Conservation (phyloP, 2,797 vertebrate genomes). For the Pseudochirops corinnae region DNA sequence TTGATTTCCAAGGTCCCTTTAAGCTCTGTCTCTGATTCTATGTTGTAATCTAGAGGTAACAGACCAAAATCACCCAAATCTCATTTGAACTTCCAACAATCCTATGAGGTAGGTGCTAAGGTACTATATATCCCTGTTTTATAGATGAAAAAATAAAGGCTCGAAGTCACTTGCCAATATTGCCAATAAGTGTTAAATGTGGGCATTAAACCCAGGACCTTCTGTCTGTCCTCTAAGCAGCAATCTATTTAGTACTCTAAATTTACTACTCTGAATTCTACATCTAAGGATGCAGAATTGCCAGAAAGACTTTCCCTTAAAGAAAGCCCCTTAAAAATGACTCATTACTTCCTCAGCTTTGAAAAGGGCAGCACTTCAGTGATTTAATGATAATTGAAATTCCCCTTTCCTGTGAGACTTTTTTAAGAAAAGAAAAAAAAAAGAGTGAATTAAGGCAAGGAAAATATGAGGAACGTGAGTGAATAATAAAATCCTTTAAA, state of each 20-base stretch:
- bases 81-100: background rate
- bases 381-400: background rate
- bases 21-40: background rate
- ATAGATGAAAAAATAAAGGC: background rate
- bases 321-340: conserved; percentile 56
- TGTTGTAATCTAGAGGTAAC: background rate
- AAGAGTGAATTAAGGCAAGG: no score
- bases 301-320: background rate
- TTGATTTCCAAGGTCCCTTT: background rate
- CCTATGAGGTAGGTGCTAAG: background rate
- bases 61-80: background rate
- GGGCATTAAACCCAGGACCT: background rate
- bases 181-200: background rate
- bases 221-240: background rate
- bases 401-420: background rate
- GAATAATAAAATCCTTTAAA: background rate
- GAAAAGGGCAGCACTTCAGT: background rate
- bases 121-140: background rate
- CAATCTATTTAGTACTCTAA: background rate
- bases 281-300: no score
- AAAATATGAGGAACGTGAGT: background rate
- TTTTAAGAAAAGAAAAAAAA: background rate
- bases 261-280: no score
- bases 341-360: conserved; percentile 24
- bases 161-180: background rate